A percentile compares a stretch with the other conserved stretches of the same genome.
Conservation (phyloP, 2,888 invertebrate genomes). For the Sphaerophoria rueppellii region DNA sequence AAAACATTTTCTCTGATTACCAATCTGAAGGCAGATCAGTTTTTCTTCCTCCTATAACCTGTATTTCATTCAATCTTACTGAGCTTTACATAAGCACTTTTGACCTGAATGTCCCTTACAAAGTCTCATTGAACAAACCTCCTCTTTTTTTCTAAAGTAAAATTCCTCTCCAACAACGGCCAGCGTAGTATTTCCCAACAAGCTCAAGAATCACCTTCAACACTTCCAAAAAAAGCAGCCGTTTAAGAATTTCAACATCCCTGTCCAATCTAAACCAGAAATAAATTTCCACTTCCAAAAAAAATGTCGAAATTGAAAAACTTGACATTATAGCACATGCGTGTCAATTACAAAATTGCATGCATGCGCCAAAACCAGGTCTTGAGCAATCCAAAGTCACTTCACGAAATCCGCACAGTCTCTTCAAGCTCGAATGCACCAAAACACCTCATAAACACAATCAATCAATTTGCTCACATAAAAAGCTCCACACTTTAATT, state of each 20-base stretch:
- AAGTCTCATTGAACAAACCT: too few species aligned
- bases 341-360: slow-evolving; percentile 1
- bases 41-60: too few species aligned
- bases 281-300: not conserved
- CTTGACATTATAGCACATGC: slow-evolving; percentile 56
- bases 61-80: too few species aligned
- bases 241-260: slow-evolving; percentile 23
- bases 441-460: not conserved
- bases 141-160: too few species aligned
- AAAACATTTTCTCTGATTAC: too few species aligned
- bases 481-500: not conserved
- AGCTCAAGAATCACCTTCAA: too few species aligned
- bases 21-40: too few species aligned
- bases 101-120: too few species aligned
- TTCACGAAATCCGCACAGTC: not conserved
- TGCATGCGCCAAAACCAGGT: not conserved
- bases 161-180: too few species aligned
- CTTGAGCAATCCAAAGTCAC: slow-evolving; percentile 52
- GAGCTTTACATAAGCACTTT: too few species aligned
- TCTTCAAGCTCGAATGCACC: not conserved
- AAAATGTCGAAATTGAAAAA: slow-evolving; percentile 30
- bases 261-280: not conserved
- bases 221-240: not conserved
- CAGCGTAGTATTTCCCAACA: too few species aligned
- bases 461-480: not conserved